Conservation (phyloP, 1,140 invertebrate species). For the Galleria mellonella region DNA sequence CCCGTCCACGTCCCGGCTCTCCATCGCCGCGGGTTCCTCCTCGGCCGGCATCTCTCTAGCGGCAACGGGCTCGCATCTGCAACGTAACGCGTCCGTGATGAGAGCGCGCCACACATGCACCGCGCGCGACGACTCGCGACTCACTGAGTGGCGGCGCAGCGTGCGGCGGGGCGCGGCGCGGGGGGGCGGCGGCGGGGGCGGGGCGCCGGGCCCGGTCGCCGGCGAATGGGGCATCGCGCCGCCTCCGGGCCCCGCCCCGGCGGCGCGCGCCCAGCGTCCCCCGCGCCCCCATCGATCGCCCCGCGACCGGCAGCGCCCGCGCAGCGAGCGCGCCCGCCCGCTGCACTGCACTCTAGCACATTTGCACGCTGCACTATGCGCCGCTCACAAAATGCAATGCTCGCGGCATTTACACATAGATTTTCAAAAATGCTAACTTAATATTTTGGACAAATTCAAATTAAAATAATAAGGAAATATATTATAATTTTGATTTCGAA, state of each 20-base stretch:
- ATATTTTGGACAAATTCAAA: no score
- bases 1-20: constrained; percentile 50
- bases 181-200: constrained; percentile 21
- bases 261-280: constrained; percentile 15
- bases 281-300: constrained; percentile 5
- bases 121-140: constrained; percentile 48
- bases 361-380: not conserved
- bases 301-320: constrained; percentile 17
- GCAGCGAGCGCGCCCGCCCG: constrained; percentile 13
- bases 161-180: constrained; percentile 13
- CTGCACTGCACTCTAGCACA: constrained; percentile 5
- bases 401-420: no score
- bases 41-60: constrained; percentile 57
- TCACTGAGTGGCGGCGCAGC: constrained; percentile 39
- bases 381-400: not conserved
- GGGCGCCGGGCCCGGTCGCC: constrained; percentile 16
- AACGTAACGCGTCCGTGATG: constrained; percentile 20
- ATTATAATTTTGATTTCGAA: no score
- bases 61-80: constrained; percentile 37
- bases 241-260: constrained; percentile 11
- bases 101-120: constrained; percentile 27
- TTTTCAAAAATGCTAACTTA: no score
- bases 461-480: no score
- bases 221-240: constrained; percentile 35
- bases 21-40: constrained; percentile 62